Evolutionary conservation across 2,113 vertebrate species (phyloP), one percentile per base, ranked within the genome.

Genomic region (Oriolus oriolus): DNA sequence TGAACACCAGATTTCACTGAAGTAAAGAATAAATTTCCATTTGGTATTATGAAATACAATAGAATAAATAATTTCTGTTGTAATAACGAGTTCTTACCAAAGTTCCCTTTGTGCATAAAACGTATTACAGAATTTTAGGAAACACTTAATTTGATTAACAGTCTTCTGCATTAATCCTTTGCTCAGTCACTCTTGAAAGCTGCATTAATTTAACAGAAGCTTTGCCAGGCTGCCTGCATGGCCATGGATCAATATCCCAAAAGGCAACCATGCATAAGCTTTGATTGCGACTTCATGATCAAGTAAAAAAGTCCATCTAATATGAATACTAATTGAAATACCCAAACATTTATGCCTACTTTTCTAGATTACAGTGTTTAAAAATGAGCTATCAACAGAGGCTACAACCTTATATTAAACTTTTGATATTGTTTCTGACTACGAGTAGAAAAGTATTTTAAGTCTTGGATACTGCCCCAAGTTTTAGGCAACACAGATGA

Each of bases 111-210:
- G 84, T 97, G 80, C 64, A 89, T 91, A 95, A 96, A 97, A 96
- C 7, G 44, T 91, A 95, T 97, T 94, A 97, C 83, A 97, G 90
- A 85, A 86, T 95, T 95, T 96, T 96, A 96, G 96, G 95, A 93
- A 97, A 94, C 86, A 92, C 84, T 97, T 98, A 96, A 97, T 96
- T 96, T 97, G 97, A 97, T 97, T 94, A 96, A 96, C 65, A 71
- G 61, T 65, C 66, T 96, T 93, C 79, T 84, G 57, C 79, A 93
- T 78, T 96, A 97, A 97, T 95, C 88, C 66, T 93, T 75, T 91
- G 70, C 77, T 95, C 92, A 97, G 96, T 94, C 95, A 94, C 65
- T 93, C 95, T 96, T 86, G 83, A 96, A 92, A 97, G 80, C 83
- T 87, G 95, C 84, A 96, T 93, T 97, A 97, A 95, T 97, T 97